Conservation (phyloP, 2,113 vertebrate genomes). For the Oriolus oriolus region DNA sequence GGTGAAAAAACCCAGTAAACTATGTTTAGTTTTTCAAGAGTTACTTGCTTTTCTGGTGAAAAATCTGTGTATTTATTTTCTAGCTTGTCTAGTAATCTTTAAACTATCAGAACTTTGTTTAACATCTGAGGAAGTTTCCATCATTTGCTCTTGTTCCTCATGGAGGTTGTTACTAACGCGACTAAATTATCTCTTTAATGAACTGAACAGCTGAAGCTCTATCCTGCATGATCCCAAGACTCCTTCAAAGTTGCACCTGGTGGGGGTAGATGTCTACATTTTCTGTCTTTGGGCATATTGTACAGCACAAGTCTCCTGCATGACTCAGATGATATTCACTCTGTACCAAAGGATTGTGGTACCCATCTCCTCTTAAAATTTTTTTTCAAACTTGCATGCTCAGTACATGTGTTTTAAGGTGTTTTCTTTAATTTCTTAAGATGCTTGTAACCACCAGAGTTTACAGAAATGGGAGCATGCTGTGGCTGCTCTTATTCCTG, state of each 20-base stretch:
- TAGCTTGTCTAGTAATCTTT: neutral
- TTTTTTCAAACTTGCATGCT: neutral
- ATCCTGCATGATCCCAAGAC: neutral
- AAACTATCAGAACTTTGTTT: neutral
- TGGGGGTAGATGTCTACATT: neutral
- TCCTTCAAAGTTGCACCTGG: neutral
- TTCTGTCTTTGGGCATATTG: neutral
- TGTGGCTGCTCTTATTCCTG: neutral
- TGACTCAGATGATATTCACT: neutral
- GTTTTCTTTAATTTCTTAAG: neutral
- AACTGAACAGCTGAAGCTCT: neutral
- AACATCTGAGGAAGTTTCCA: neutral
- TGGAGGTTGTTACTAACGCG: neutral
- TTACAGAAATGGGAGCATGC: neutral
- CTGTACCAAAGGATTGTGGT: neutral
- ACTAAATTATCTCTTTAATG: neutral
- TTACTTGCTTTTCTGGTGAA: neutral
- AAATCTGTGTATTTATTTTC: neutral
- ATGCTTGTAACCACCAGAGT: neutral
- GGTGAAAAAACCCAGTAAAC: neutral
- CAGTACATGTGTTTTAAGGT: neutral
- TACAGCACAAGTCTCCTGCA: neutral
- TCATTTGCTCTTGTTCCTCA: neutral
- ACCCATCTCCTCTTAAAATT: neutral
- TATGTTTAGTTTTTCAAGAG: neutral